Evolutionary conservation across 2,113 vertebrate species (phyloP).

Genomic region (Alexandromys fortis): DNA sequence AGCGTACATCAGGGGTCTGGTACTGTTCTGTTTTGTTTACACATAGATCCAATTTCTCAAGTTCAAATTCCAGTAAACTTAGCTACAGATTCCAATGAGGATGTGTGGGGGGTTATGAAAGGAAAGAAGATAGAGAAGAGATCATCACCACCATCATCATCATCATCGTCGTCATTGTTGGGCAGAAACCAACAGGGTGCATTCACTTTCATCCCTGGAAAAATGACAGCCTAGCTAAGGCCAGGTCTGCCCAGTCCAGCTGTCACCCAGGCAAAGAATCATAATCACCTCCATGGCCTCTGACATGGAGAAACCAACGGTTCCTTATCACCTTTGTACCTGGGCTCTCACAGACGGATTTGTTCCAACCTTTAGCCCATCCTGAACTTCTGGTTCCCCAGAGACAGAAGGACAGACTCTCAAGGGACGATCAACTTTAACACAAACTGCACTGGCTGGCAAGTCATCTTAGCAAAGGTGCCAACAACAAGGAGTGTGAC

Average conservation of each 20-base stretch:
- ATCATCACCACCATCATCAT: too few species aligned
- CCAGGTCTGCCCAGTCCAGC: too few species aligned
- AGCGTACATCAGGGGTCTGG: rapidly evolving
- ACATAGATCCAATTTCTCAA: rapidly evolving
- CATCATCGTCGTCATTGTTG: background rate
- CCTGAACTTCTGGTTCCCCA: background rate
- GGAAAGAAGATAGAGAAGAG: background rate
- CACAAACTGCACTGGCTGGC: rapidly evolving
- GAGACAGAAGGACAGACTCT: too few species aligned
- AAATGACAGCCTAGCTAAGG: rapidly evolving
- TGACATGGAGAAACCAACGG: background rate
- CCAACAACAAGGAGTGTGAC: background rate
- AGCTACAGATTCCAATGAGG: background rate
- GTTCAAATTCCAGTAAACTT: rapidly evolving
- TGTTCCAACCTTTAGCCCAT: background rate
- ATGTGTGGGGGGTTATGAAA: background rate
- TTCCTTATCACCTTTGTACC: rapidly evolving
- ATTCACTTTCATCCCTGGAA: background rate
- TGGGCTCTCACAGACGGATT: rapidly evolving
- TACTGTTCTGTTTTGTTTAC: rapidly evolving
- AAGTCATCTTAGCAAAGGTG: rapidly evolving
- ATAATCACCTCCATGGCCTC: rapidly evolving
- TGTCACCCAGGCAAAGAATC: rapidly evolving
- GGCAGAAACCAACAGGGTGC: rapidly evolving
- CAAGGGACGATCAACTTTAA: rapidly evolving